Evolutionary conservation across 64 coral and sea anemone genomes (phyloP).

Genomic region (Trachythela sp.): DNA sequence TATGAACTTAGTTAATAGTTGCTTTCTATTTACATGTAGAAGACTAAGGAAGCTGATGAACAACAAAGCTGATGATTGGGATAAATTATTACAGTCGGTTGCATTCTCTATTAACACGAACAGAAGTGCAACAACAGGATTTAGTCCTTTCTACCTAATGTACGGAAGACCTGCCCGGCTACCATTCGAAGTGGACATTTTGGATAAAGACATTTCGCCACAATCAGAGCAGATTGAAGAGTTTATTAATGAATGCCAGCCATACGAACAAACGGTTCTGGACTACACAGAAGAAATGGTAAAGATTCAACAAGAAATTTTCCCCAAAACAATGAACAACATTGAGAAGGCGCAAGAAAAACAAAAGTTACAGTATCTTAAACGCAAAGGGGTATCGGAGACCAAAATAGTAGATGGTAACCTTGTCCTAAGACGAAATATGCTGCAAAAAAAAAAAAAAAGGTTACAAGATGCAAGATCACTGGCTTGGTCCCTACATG

Average conservation of each 20-base stretch:
- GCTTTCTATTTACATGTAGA: not conserved
- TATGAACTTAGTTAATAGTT: not conserved
- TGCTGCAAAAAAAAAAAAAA: slow-evolving; percentile 72
- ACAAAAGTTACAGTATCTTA: slow-evolving; percentile 40
- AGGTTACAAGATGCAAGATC: slow-evolving; percentile 58
- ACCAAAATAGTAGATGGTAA: slow-evolving; percentile 41
- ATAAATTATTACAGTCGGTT: not conserved
- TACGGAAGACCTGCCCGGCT: not conserved
- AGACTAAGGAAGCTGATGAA: slow-evolving; percentile 6
- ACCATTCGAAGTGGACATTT: not conserved
- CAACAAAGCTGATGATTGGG: not conserved
- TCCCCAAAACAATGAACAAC: slow-evolving; percentile 42
- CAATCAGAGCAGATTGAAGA: not conserved
- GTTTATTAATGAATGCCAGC: not conserved
- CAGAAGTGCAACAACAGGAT: slow-evolving; percentile 10
- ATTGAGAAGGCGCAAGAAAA: slow-evolving; percentile 55
- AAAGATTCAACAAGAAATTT: slow-evolving; percentile 6
- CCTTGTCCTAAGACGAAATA: slow-evolving; percentile 49
- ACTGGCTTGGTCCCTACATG: slow-evolving; percentile 52
- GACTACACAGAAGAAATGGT: slow-evolving; percentile 24
- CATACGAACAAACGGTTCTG: not conserved
- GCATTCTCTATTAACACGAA: slow-evolving; percentile 7
- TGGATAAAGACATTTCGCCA: not conserved
- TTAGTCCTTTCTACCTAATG: slow-evolving; percentile 10
- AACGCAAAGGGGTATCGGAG: slow-evolving; percentile 8